Evolutionary conservation across 2,797 vertebrate species (phyloP).

Genomic region (Falco naumanni): DNA sequence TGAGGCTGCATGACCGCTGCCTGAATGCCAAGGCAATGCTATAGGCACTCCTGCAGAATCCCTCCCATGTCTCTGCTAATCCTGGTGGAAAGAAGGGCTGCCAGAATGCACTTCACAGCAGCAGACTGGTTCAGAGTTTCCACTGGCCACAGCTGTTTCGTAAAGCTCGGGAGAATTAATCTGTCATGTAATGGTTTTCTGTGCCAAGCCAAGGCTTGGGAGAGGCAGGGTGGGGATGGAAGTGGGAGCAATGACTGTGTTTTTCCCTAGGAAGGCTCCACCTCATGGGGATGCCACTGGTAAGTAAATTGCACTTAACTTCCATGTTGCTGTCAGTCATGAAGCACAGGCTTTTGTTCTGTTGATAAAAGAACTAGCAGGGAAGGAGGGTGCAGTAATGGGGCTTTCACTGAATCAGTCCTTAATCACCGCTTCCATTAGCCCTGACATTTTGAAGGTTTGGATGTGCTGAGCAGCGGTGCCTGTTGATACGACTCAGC

Average conservation of each 20-base stretch:
- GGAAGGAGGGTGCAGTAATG: not conserved
- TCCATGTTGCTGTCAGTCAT: conserved; percentile 5
- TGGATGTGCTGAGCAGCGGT: conserved; percentile 28
- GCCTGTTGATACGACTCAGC: conserved; percentile 12
- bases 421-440: conserved; percentile 55
- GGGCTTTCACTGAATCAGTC: not conserved
- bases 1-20: not conserved
- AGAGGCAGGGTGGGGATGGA: conserved; percentile 15
- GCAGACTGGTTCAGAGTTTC: conserved; percentile 4
- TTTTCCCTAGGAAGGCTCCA: conserved; percentile 19
- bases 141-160: not conserved
- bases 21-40: not conserved
- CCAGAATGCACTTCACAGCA: not conserved
- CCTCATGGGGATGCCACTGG: not conserved
- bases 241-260: not conserved
- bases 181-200: conserved; percentile 12
- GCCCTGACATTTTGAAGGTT: not conserved
- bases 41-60: fast-evolving
- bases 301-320: conserved; percentile 50
- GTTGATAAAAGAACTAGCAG: not conserved
- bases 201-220: conserved; percentile 18
- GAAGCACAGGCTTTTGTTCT: conserved; percentile 31
- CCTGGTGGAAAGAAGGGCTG: not conserved
- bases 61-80: not conserved
- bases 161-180: conserved; percentile 20